Conservation (phyloP, 2,888 invertebrate genomes). For the Girardia tigrina region DNA sequence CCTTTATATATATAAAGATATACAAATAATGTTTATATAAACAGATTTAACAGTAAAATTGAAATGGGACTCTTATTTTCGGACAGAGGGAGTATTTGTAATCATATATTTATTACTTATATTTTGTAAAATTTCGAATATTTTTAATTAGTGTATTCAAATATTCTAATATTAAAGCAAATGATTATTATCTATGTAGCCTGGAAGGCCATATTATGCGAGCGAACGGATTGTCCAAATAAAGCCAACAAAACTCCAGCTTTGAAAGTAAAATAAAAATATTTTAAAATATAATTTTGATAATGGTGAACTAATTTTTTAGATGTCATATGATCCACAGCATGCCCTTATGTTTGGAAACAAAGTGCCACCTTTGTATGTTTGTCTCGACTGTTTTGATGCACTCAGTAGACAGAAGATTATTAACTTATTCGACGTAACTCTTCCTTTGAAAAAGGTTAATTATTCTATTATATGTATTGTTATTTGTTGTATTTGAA, state of each 20-base stretch:
- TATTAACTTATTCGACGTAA: constrained; percentile 56
- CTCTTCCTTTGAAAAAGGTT: constrained; percentile 79
- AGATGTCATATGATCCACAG: constrained; percentile 38
- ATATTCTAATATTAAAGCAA: too few relatives aligned
- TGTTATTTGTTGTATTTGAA: too few relatives aligned
- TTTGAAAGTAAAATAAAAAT: constrained; percentile 45
- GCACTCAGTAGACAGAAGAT: constrained; percentile 50
- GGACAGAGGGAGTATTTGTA: too few relatives aligned
- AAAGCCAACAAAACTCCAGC: constrained; percentile 48
- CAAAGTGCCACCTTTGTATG: constrained; percentile 76
- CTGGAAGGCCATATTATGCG: constrained; percentile 58
- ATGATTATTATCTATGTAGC: constrained; percentile 44
- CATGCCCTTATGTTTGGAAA: constrained; percentile 49
- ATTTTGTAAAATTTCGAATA: too few relatives aligned
- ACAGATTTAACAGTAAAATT: too few relatives aligned
- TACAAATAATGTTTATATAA: too few relatives aligned
- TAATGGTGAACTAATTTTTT: not conserved
- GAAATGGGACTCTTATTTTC: too few relatives aligned
- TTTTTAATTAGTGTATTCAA: too few relatives aligned
- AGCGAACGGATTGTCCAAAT: constrained; percentile 71
- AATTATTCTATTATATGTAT: too few relatives aligned
- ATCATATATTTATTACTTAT: too few relatives aligned
- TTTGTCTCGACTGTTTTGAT: constrained; percentile 81
- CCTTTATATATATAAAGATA: too few relatives aligned
- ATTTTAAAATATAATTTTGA: not conserved